These are phyloP conservation scores for Schizotus pectinicornis DNA, from an alignment of 2,888 invertebrate genomes.

Conservation along the genomic window DNA sequence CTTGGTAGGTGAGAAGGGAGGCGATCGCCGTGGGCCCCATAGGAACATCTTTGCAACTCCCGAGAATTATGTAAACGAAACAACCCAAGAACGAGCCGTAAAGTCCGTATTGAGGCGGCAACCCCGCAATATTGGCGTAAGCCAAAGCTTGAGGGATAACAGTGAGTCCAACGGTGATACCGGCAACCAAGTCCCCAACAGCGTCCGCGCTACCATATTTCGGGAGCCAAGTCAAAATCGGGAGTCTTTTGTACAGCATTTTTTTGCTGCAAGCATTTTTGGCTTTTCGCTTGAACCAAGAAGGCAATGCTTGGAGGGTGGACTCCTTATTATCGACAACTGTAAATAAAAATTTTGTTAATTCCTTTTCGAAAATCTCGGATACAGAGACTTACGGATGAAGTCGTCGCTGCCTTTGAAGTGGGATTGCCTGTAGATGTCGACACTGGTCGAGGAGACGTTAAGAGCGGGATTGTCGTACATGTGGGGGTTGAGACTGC, in stretches of 20 bases:
- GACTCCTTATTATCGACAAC: slow-evolving; percentile 36
- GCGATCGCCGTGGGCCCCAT: slow-evolving; percentile 93
- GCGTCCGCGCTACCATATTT: slow-evolving; percentile 77
- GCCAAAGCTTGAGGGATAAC: slow-evolving; percentile 91
- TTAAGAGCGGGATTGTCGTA: slow-evolving; percentile 56
- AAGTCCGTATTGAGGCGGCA: slow-evolving; percentile 84
- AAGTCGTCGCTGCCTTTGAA: slow-evolving; percentile 67
- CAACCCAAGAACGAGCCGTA: slow-evolving; percentile 72
- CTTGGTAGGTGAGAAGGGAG: slow-evolving; percentile 83
- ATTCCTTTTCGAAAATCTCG: slow-evolving; percentile 2
- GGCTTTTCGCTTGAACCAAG: slow-evolving; percentile 59
- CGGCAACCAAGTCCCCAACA: slow-evolving; percentile 87
- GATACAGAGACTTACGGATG: slow-evolving; percentile 58
- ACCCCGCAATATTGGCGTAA: slow-evolving; percentile 76
- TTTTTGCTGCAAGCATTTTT: slow-evolving; percentile 69
- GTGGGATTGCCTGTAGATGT: slow-evolving; percentile 40
- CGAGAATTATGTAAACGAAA: slow-evolving; percentile 82
- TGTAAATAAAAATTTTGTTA: slow-evolving; percentile 19
- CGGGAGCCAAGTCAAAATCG: slow-evolving; percentile 79
- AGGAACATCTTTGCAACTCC: slow-evolving; percentile 91
- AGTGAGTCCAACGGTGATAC: slow-evolving; percentile 89
- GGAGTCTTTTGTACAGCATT: slow-evolving; percentile 75
- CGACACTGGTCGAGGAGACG: slow-evolving; percentile 51
- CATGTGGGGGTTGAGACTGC: slow-evolving; percentile 48
- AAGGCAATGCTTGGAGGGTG: slow-evolving; percentile 39